Conservation (phyloP, 2,888 invertebrate genomes). For the Chromoteleia sp. region DNA sequence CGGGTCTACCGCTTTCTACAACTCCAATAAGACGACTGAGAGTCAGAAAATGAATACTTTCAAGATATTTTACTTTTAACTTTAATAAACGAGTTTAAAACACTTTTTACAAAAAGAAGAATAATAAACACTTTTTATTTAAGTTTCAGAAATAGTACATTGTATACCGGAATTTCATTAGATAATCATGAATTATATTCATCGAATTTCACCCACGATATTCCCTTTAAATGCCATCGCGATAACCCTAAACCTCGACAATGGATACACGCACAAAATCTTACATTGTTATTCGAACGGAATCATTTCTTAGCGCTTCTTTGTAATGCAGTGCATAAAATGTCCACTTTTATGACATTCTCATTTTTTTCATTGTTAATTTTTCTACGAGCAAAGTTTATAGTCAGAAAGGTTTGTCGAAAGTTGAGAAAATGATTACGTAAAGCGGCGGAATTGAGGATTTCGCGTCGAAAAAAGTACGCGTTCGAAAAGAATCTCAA, state of each 20-base stretch:
- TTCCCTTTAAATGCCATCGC: background rate
- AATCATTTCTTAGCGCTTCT: conserved; percentile 29
- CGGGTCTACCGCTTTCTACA: no score
- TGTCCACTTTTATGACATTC: conserved; percentile 43
- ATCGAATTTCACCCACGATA: conserved; percentile 3
- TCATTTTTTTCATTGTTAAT: conserved; percentile 6
- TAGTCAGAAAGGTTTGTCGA: conserved; percentile 35
- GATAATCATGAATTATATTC: conserved; percentile 16
- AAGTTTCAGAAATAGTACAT: background rate
- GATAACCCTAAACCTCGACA: conserved; percentile 33
- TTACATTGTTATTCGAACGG: conserved; percentile 31
- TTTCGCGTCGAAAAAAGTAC: conserved; percentile 11
- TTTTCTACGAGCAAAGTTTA: conserved; percentile 47
- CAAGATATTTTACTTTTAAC: no score
- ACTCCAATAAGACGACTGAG: no score
- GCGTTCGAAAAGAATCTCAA: conserved; percentile 18
- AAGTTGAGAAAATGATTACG: conserved; percentile 45
- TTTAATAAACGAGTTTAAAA: no score
- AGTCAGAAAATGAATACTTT: no score
- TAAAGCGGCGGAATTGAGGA: background rate
- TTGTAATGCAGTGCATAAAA: conserved; percentile 45
- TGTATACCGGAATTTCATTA: background rate
- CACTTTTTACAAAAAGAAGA: background rate
- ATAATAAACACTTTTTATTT: no score
- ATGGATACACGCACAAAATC: conserved; percentile 16